Percentiles rank a stretch among this genome's conserved stretches.
Conservation (phyloP, 92 coral and sea anemone species). For the Phymanthus crucifer region DNA sequence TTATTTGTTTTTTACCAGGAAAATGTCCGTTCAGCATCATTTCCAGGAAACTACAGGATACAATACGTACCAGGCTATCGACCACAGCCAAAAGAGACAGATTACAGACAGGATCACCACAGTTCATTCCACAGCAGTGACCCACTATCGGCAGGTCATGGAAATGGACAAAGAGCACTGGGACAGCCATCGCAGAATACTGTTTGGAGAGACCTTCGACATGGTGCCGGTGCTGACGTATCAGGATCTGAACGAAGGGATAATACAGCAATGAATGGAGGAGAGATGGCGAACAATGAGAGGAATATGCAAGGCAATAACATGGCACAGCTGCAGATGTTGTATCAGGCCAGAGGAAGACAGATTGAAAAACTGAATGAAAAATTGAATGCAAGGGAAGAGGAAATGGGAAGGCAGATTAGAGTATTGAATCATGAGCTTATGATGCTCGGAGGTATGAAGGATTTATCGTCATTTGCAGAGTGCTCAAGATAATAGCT, state of each 20-base stretch:
- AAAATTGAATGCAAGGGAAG: conserved; percentile 74
- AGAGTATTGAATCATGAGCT: conserved; percentile 86
- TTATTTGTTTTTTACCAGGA: background rate
- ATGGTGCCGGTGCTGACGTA: background rate
- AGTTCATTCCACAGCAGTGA: background rate
- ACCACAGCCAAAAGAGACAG: conserved; percentile 18
- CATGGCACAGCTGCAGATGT: conserved; percentile 75
- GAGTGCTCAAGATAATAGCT: no score
- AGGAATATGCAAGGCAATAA: conserved; percentile 27
- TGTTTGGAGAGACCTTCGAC: conserved; percentile 43
- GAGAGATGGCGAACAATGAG: conserved; percentile 7
- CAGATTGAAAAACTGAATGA: conserved; percentile 84
- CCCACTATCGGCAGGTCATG: background rate
- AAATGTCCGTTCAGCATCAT: conserved; percentile 21
- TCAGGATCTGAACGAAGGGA: background rate
- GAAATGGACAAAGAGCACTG: background rate
- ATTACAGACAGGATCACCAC: background rate
- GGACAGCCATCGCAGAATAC: conserved; percentile 27
- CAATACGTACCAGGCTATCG: conserved; percentile 58
- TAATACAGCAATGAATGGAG: conserved; percentile 2
- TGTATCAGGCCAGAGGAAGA: conserved; percentile 92
- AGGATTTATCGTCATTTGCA: background rate
- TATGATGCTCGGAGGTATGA: conserved; percentile 78
- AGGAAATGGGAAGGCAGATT: conserved; percentile 85
- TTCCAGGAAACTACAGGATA: conserved; percentile 66